phyloP scores from a whole-genome alignment of 2,888 invertebrate genomes.

The Nemurella pictetii region DNA sequence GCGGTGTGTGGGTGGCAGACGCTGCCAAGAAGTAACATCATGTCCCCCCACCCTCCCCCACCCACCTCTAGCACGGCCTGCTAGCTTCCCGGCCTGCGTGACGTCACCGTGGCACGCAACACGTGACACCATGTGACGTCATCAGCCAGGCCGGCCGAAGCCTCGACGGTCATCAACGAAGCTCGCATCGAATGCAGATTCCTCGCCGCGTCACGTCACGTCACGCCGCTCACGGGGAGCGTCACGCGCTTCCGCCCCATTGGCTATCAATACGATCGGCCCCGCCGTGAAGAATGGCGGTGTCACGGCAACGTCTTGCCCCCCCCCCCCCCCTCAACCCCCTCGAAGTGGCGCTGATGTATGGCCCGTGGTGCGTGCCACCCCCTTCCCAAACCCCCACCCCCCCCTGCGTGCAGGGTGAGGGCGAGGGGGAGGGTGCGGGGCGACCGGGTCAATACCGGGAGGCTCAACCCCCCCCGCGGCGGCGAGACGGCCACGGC shows the following conservation, averaged over 20 bases:
- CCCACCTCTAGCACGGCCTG: too few relatives aligned
- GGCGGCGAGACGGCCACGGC: background rate
- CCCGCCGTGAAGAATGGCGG: background rate
- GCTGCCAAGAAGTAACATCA: too few relatives aligned
- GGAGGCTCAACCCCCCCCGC: background rate
- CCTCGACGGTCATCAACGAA: too few relatives aligned
- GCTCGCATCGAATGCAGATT: background rate
- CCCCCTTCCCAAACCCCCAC: too few relatives aligned
- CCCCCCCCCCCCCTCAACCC: background rate
- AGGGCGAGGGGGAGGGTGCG: background rate
- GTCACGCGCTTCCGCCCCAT: background rate
- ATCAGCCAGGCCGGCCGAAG: too few relatives aligned
- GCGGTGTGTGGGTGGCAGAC: too few relatives aligned
- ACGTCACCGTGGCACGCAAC: too few relatives aligned
- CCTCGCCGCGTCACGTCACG: too few relatives aligned
- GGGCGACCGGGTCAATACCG: conserved; percentile 28
- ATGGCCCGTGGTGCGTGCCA: background rate
- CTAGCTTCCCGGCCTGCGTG: too few relatives aligned
- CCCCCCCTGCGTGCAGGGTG: background rate
- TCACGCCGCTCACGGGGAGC: background rate
- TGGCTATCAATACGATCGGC: background rate
- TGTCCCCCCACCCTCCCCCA: too few relatives aligned
- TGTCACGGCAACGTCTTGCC: background rate
- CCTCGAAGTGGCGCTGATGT: background rate
- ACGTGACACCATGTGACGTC: too few relatives aligned